Evolutionary conservation across 2,113 vertebrate genomes (phyloP).

Genomic region (Charina bottae): DNA sequence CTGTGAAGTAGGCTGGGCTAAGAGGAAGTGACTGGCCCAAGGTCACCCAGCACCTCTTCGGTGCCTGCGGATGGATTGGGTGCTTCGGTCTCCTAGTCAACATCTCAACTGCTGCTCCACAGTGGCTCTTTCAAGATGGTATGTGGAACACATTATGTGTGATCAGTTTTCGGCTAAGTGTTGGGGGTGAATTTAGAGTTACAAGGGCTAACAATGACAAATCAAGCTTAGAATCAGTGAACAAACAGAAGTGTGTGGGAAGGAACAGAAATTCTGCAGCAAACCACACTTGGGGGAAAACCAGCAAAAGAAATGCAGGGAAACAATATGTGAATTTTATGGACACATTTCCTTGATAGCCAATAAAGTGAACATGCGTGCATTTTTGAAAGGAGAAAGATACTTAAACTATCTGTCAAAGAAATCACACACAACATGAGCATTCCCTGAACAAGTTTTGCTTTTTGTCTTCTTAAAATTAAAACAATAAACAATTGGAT

Average conservation of each 20-base stretch:
- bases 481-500: conserved; percentile 35
- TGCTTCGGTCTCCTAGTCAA: no score
- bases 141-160: background rate
- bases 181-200: background rate
- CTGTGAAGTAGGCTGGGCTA: background rate
- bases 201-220: background rate
- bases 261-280: background rate
- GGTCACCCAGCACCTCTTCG: no score
- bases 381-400: background rate
- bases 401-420: conserved; percentile 5
- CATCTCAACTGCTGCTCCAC: no score
- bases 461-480: conserved; percentile 18
- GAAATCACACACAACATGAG: conserved; percentile 5
- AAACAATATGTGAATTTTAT: background rate
- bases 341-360: background rate
- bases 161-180: background rate
- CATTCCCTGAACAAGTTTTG: conserved; percentile 10
- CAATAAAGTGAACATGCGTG: background rate
- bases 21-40: background rate
- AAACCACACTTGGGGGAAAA: background rate
- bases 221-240: background rate
- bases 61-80: no score
- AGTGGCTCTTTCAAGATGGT: background rate
- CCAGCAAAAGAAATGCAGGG: background rate
- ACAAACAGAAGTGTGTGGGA: no score